Conservation (phyloP, 2,888 invertebrate genomes). For the Scaptomyza parva region DNA sequence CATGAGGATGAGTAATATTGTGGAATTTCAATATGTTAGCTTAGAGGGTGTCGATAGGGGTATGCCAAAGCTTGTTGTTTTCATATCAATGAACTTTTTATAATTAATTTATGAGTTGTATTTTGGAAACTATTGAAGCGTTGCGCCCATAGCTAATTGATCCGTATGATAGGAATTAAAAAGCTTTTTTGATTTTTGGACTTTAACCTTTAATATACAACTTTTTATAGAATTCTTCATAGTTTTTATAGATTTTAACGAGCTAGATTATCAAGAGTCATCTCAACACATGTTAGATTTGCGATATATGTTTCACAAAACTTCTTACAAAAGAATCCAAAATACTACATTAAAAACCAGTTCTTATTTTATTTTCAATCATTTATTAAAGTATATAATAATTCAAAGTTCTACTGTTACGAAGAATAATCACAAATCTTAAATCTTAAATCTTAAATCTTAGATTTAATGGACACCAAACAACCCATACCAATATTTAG, state of each 20-base stretch:
- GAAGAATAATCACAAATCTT: constrained; percentile 67
- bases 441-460: constrained; percentile 51
- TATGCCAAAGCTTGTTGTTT: constrained; percentile 46
- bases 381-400: constrained; percentile 27
- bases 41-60: constrained; percentile 21
- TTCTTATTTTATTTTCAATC: constrained; percentile 3
- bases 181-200: not conserved
- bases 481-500: constrained; percentile 9
- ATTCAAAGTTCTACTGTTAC: constrained; percentile 37
- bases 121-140: constrained; percentile 42
- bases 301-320: too few relatives aligned
- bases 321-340: not conserved
- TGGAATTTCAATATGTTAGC: not conserved
- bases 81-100: constrained; percentile 58
- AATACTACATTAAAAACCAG: not conserved
- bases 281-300: too few relatives aligned
- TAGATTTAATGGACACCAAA: constrained; percentile 40
- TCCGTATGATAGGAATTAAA: constrained; percentile 18
- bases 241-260: too few relatives aligned
- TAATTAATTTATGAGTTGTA: constrained; percentile 67
- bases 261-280: too few relatives aligned
- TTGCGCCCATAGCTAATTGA: constrained; percentile 52
- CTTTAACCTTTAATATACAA: not conserved
- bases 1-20: constrained; percentile 3
- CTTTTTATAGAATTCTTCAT: not conserved